Conservation (phyloP, 2,797 vertebrate genomes). For the Galaxias olidus region DNA sequence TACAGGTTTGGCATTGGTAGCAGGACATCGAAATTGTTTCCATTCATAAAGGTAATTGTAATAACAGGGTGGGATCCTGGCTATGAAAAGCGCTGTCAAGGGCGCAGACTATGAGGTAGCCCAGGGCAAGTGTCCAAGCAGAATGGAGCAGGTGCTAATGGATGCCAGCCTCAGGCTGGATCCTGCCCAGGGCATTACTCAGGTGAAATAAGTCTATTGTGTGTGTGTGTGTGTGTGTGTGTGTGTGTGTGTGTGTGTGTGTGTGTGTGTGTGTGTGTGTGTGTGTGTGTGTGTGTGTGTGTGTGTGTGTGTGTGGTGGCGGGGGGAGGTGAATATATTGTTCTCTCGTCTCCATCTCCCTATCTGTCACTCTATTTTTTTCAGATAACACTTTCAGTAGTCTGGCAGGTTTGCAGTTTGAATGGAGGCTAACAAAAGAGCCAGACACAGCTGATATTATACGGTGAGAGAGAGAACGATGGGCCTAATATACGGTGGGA, state of each 20-base stretch:
- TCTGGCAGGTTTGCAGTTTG: conserved; percentile 69
- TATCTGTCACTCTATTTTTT: conserved; percentile 20
- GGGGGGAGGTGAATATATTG: too few relatives aligned
- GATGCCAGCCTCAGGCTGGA: conserved; percentile 43
- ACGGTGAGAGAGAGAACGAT: conserved; percentile 26
- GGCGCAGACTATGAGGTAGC: not conserved
- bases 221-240: conserved; percentile 46
- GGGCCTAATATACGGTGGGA: not conserved
- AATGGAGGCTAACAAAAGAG: conserved; percentile 62
- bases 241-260: not conserved
- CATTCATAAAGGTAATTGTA: too few relatives aligned
- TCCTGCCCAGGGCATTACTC: conserved; percentile 36
- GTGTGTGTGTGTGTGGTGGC: conserved; percentile 12
- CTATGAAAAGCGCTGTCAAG: too few relatives aligned
- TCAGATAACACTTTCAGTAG: conserved; percentile 75
- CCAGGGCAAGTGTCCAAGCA: conserved; percentile 37
- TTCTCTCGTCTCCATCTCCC: not conserved
- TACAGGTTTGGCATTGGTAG: too few relatives aligned
- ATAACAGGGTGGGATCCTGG: too few relatives aligned
- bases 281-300: not conserved
- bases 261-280: conserved; percentile 18
- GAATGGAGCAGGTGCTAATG: conserved; percentile 44
- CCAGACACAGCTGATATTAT: conserved; percentile 38
- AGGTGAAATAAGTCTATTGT: conserved; percentile 61
- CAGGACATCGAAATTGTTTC: too few relatives aligned